Conservation (phyloP, 2,797 vertebrate species). For the Myiotriccus ornatus region DNA sequence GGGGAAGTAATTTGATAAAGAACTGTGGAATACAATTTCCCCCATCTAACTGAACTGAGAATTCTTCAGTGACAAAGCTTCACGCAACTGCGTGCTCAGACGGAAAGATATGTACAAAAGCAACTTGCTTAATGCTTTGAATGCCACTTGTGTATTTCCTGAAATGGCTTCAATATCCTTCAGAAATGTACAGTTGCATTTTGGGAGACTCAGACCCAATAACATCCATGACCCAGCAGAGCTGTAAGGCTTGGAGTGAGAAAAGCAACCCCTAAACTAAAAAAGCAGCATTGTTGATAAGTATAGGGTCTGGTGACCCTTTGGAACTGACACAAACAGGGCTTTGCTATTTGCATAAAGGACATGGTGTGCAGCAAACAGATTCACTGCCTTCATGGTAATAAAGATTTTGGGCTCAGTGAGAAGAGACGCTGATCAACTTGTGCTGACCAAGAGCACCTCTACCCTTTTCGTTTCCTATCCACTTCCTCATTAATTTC, state of each 20-base stretch:
- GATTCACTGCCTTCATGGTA: background rate
- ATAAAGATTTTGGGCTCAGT: background rate
- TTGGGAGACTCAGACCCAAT: background rate
- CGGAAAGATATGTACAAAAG: background rate
- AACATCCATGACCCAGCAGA: background rate
- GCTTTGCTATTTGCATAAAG: background rate
- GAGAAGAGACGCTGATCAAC: background rate
- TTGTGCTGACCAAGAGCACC: background rate
- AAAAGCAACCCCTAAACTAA: background rate
- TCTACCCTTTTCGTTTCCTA: background rate
- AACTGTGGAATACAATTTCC: background rate
- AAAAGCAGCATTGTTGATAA: fast-evolving
- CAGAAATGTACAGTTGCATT: background rate
- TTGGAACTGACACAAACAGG: background rate
- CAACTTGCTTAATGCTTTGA: background rate
- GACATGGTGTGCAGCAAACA: background rate
- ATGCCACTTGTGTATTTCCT: background rate
- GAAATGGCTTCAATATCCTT: background rate
- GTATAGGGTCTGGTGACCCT: background rate
- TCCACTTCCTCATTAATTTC: background rate
- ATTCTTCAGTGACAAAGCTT: background rate
- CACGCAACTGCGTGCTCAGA: background rate
- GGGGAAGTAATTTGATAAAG: background rate
- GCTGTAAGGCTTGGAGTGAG: background rate
- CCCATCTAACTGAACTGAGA: background rate